Conservation (phyloP, 2,113 vertebrate genomes). For the Edolisoma coerulescens region DNA sequence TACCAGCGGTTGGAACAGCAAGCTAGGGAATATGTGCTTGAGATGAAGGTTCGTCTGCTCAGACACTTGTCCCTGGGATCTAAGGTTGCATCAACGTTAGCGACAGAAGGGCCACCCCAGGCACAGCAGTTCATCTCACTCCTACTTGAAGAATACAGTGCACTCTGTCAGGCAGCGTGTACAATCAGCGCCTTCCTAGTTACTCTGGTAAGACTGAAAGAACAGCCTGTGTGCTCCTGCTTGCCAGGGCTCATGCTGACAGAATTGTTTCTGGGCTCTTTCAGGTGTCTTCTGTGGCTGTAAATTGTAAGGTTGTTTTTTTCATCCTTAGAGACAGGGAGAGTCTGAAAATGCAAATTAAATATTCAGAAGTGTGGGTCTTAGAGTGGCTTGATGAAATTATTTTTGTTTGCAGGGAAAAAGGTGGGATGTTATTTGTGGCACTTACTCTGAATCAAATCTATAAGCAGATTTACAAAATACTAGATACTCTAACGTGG, state of each 20-base stretch:
- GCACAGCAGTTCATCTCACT: conserved; percentile 95
- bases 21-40: conserved; percentile 92
- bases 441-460: not conserved
- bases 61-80: conserved; percentile 87
- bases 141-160: conserved; percentile 91
- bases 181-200: conserved; percentile 95
- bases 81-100: conserved; percentile 71
- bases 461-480: not conserved
- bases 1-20: conserved; percentile 96
- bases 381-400: not conserved
- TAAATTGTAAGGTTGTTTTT: not conserved
- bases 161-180: conserved; percentile 93
- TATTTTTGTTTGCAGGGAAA: not conserved
- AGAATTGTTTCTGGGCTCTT: not conserved
- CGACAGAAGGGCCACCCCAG: conserved; percentile 86
- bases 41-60: conserved; percentile 94
- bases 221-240: not conserved
- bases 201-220: conserved; percentile 85
- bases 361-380: not conserved
- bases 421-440: not conserved
- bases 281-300: not conserved
- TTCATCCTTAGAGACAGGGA: not conserved
- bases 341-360: not conserved
- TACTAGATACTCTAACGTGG: not conserved
- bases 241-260: not conserved